These are phyloP conservation scores for Eupithecia pulchellata DNA, from an alignment of 2,888 invertebrate genomes.

Conservation along the genomic window DNA sequence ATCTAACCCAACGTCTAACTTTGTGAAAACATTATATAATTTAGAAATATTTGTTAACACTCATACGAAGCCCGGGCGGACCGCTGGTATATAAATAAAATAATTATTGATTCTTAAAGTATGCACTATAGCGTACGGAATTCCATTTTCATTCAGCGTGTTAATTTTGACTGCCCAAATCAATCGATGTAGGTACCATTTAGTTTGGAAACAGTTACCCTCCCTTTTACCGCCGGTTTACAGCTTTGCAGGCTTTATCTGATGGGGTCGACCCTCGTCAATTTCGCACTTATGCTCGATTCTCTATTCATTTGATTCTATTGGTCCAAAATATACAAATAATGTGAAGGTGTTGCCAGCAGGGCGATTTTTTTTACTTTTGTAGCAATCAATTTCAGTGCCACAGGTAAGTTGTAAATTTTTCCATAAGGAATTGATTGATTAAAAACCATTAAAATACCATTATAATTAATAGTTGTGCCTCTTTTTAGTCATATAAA, in stretches of 20 bases:
- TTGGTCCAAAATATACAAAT: constrained; percentile 18
- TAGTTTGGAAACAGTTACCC: constrained; percentile 8
- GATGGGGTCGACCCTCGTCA: constrained; percentile 63
- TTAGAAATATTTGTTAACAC: no score
- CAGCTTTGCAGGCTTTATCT: constrained; percentile 37
- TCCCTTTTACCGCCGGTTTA: constrained; percentile 19
- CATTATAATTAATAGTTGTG: no score
- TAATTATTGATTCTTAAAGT: no score
- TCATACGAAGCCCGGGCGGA: no score
- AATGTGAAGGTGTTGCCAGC: background rate
- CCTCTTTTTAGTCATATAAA: no score
- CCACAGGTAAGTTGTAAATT: background rate
- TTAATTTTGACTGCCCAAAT: background rate
- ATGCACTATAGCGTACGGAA: background rate
- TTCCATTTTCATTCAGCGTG: constrained; percentile 7
- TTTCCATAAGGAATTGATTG: no score
- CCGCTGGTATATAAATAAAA: no score
- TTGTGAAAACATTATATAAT: no score
- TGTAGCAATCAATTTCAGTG: background rate
- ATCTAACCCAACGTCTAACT: no score
- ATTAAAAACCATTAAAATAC: no score
- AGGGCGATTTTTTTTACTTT: background rate
- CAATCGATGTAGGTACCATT: constrained; percentile 15
- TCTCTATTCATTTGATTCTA: constrained; percentile 49
- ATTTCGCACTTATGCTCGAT: constrained; percentile 53